Evolutionary conservation across 2,113 vertebrate genomes (phyloP).

Genomic region (Tachysurus vachellii): DNA sequence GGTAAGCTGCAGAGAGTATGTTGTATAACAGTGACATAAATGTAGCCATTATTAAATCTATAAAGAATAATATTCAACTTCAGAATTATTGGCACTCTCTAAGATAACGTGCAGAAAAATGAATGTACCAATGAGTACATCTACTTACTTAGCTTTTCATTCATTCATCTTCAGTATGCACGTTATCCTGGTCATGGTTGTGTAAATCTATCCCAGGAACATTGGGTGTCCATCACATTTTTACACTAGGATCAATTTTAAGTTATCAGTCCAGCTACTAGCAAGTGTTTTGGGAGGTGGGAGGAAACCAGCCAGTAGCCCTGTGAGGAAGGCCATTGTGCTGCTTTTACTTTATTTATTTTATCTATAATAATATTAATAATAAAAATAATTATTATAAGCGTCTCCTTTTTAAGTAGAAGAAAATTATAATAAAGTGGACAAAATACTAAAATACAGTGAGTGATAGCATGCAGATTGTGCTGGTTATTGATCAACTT

Average conservation of each 20-base stretch:
- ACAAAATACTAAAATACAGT: background rate
- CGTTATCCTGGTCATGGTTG: background rate
- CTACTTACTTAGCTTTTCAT: background rate
- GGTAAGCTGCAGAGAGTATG: conserved; percentile 71
- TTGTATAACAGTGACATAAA: background rate
- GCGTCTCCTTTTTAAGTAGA: background rate
- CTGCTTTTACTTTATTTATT: background rate
- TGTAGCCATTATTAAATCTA: background rate
- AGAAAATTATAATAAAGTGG: background rate
- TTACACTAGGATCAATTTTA: background rate
- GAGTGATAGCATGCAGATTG: background rate
- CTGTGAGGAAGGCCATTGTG: too few relatives aligned
- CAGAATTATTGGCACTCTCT: background rate
- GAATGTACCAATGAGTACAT: background rate
- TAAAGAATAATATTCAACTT: background rate
- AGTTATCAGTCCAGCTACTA: background rate
- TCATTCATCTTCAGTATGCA: background rate
- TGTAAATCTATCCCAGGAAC: background rate
- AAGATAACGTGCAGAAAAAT: background rate
- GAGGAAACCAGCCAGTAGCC: background rate
- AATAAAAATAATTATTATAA: background rate
- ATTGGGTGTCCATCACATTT: background rate
- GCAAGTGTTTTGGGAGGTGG: background rate
- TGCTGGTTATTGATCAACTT: background rate
- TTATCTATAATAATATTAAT: background rate